phyloP scores from a whole-genome alignment of 2,888 invertebrate genomes.

The Lasioglossum zephyrum region DNA sequence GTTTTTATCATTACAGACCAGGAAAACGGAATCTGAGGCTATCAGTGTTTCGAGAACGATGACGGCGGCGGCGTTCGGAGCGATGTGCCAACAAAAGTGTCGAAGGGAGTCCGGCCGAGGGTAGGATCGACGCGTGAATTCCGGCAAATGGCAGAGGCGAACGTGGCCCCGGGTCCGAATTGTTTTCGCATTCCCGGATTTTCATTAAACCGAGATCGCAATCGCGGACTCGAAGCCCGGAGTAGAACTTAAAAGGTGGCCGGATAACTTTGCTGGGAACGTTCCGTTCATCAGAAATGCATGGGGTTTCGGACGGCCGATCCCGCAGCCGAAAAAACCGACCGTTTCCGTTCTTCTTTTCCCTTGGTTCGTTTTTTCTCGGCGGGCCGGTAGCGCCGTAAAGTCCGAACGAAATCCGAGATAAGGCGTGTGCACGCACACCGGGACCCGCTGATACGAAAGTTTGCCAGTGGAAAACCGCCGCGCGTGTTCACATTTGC shows the following conservation, averaged over 20 bases:
- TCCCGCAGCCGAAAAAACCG: conserved; percentile 52
- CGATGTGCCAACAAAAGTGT: background rate
- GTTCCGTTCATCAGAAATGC: conserved; percentile 82
- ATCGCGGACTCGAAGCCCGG: conserved; percentile 68
- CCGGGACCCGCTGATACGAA: conserved; percentile 26
- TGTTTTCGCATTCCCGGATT: conserved; percentile 71
- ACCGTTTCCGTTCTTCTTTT: conserved; percentile 54
- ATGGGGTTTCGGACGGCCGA: conserved; percentile 73
- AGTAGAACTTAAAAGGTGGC: conserved; percentile 39
- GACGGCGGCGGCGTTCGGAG: background rate
- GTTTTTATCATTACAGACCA: background rate
- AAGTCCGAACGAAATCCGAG: conserved; percentile 75
- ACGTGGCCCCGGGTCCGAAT: conserved; percentile 55
- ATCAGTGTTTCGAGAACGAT: background rate
- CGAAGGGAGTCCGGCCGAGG: background rate
- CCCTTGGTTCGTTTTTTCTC: conserved; percentile 18
- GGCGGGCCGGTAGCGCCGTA: conserved; percentile 33
- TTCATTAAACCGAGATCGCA: conserved; percentile 81
- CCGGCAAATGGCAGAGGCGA: conserved; percentile 28
- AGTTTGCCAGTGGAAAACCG: conserved; percentile 29
- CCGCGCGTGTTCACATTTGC: conserved; percentile 47
- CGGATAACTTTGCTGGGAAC: conserved; percentile 26
- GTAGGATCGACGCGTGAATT: conserved; percentile 30
- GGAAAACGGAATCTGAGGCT: background rate
- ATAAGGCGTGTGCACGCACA: conserved; percentile 63